phyloP scores from a whole-genome alignment of 2,888 invertebrate species.

The Ligdia adustata region DNA sequence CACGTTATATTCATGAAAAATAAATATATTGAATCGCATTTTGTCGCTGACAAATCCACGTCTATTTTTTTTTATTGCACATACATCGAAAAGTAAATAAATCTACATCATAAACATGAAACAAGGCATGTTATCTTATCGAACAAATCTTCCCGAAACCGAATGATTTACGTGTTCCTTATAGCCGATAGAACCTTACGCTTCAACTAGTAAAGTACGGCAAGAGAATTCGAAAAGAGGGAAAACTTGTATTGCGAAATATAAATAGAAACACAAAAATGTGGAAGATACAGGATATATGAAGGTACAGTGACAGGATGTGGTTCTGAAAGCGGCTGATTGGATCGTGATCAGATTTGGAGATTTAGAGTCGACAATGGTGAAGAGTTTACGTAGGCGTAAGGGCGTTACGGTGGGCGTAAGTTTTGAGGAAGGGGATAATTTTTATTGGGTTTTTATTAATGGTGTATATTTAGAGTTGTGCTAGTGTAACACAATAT shows the following conservation, averaged over 20 bases:
- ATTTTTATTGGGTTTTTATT: too few species aligned
- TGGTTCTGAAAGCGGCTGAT: slow-evolving; percentile 22
- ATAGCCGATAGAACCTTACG: slow-evolving; percentile 16
- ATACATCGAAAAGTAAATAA: too few species aligned
- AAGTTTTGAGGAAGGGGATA: too few species aligned
- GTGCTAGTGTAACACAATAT: too few species aligned
- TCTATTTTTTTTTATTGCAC: too few species aligned
- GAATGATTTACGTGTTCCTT: slow-evolving; percentile 24
- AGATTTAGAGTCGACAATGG: slow-evolving; percentile 13
- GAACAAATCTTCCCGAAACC: slow-evolving; percentile 9
- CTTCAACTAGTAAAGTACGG: slow-evolving; percentile 16
- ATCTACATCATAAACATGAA: too few species aligned
- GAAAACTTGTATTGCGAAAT: slow-evolving; percentile 20
- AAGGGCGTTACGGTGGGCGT: too few species aligned
- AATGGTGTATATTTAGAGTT: too few species aligned
- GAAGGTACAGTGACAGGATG: slow-evolving; percentile 14
- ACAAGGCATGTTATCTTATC: slow-evolving; percentile 10
- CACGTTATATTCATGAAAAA: too few species aligned
- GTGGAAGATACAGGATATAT: slow-evolving; percentile 19
- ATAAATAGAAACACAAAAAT: slow-evolving; percentile 13
- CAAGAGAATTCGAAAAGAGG: slow-evolving; percentile 18
- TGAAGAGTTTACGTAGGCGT: background rate
- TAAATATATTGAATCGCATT: too few species aligned
- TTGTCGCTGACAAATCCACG: too few species aligned
- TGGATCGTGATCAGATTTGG: slow-evolving; percentile 16